phyloP scores from a whole-genome alignment of 2,888 invertebrate genomes.

The Phalangium opilio region DNA sequence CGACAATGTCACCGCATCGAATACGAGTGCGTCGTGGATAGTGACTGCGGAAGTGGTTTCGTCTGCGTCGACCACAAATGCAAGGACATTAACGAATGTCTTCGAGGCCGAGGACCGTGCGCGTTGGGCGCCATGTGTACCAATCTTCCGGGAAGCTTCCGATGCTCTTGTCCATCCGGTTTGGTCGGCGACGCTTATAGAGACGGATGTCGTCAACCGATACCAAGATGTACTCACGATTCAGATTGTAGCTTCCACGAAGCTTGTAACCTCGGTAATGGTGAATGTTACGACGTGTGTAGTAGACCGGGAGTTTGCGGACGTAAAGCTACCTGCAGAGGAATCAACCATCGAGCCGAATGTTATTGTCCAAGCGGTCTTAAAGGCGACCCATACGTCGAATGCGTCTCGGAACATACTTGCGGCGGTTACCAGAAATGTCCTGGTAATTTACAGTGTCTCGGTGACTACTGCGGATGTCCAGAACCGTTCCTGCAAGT shows the following conservation, averaged over 20 bases:
- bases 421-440: slow-evolving; percentile 18
- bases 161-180: slow-evolving; percentile 58
- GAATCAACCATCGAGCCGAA: slow-evolving; percentile 60
- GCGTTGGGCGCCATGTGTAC: slow-evolving; percentile 64
- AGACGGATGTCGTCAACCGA: slow-evolving; percentile 20
- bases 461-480: slow-evolving; percentile 20
- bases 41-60: slow-evolving; percentile 22
- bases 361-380: slow-evolving; percentile 61
- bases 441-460: slow-evolving; percentile 18
- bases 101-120: slow-evolving; percentile 41
- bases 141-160: slow-evolving; percentile 60
- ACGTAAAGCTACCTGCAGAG: slow-evolving; percentile 61
- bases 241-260: slow-evolving; percentile 20
- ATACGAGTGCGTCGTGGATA: slow-evolving; percentile 20
- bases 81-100: slow-evolving; percentile 77
- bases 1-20: slow-evolving; percentile 11
- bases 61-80: slow-evolving; percentile 21
- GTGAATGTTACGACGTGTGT: slow-evolving; percentile 47
- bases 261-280: slow-evolving; percentile 20
- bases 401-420: slow-evolving; percentile 44
- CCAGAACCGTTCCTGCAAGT: slow-evolving; percentile 17
- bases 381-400: slow-evolving; percentile 53
- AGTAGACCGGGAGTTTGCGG: slow-evolving; percentile 50
- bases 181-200: slow-evolving; percentile 65
- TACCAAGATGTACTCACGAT: slow-evolving; percentile 18